Evolutionary conservation across 1,140 invertebrate species (phyloP), one percentile per base, ranked within the genome.

Genomic region (Zaprionus davidi): DNA sequence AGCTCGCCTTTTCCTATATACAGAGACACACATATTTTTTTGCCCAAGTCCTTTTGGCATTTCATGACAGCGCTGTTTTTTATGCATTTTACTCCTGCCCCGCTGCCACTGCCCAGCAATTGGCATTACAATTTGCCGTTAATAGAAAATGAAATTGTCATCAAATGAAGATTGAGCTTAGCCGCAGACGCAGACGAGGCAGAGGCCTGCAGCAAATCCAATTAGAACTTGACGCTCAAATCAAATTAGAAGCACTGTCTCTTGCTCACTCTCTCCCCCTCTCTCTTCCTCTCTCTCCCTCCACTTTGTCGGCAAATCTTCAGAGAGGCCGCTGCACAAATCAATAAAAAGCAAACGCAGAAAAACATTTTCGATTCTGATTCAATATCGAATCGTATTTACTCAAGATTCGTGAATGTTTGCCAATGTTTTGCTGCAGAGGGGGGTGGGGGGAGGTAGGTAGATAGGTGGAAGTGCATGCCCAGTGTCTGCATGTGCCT

Each of bases 121-220:
- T 79, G 73, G 83, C 83, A 74, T 82, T 86, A 78, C 49, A 69
- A 66, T 70, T 81, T 66, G 66, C 41, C 68, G 74, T 75, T 82
- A 86, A 86, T 86, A 87, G 82, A 82, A 76, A 86, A 87, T 87
- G 84, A 87, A 87, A 87, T 87, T 87, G 83, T 88, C 83, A 83
- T 87, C 81, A 88, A 88, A 81, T 82, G 81, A 78, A 81, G 83
- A 82, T 82, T 82, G 76, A 85, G 82, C 78, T 76, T 46, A 67
- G 49, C 51, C 36, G 24, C n/a, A 67, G 64, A 41, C 36, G 24
- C n/a, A 67, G 64, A 41, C 60, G 59, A 36, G 31, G 49, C 15
- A 38, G 38, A 58, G 51, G 80, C 70, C 81, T 75, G 71, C 60
- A 68, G 75, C 41, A 49, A 67, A 67, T 78, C 65, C 63, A 83